Conservation (phyloP, 2,888 invertebrate species). For the Herminia tarsipennalis region DNA sequence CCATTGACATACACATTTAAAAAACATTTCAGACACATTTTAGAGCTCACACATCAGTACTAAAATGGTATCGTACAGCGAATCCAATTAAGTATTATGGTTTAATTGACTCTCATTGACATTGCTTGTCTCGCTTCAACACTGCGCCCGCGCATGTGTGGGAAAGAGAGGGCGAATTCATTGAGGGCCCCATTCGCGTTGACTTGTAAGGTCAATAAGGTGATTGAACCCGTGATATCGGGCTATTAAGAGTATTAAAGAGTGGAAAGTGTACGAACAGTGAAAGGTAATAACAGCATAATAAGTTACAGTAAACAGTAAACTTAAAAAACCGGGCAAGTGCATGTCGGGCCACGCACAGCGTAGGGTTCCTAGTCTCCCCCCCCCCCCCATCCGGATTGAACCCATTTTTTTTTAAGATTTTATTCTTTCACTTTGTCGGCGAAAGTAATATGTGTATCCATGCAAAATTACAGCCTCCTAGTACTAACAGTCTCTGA, state of each 20-base stretch:
- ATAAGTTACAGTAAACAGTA: constrained; percentile 1
- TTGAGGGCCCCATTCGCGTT: constrained; percentile 64
- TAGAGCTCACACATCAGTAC: no score
- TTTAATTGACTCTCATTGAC: constrained; percentile 66
- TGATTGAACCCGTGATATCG: constrained; percentile 66
- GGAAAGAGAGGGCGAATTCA: constrained; percentile 52
- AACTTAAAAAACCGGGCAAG: no score
- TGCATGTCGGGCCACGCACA: no score
- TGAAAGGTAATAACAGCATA: constrained; percentile 20
- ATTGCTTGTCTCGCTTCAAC: constrained; percentile 51
- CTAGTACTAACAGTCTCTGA: no score
- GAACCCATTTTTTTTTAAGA: no score
- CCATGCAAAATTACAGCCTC: no score
- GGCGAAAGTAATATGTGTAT: no score
- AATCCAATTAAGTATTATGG: constrained; percentile 45
- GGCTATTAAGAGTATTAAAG: constrained; percentile 49
- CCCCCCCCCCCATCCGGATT: no score
- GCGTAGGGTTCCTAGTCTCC: no score
- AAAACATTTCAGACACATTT: no score
- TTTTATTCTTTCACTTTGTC: no score
- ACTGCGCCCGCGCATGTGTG: constrained; percentile 6
- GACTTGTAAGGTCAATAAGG: constrained; percentile 75
- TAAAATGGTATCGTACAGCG: constrained; percentile 34
- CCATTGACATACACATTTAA: no score
- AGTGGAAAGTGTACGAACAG: constrained; percentile 22